phyloP scores from a whole-genome alignment of 2,797 vertebrate species.

The Cirrhinus mrigala region DNA sequence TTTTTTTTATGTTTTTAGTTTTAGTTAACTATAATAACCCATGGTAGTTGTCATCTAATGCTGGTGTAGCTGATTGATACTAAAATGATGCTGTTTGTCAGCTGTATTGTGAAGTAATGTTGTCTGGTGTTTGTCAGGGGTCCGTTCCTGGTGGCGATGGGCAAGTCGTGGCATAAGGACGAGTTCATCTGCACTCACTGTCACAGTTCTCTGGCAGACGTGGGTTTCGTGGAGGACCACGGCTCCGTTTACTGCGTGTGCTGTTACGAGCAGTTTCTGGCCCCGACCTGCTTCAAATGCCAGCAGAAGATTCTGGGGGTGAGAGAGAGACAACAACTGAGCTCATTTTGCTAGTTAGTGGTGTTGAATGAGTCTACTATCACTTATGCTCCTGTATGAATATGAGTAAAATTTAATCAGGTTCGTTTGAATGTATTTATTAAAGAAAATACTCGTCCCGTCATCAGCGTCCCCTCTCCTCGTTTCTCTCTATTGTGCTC shows the following conservation, averaged over 20 bases:
- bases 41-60: not conserved
- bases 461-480: not conserved
- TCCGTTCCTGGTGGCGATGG: conserved; percentile 95
- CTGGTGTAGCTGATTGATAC: too few relatives aligned
- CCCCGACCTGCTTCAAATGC: conserved; percentile 90
- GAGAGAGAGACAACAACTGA: conserved; percentile 72
- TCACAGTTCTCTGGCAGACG: conserved; percentile 87
- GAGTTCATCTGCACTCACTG: conserved; percentile 95
- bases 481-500: not conserved
- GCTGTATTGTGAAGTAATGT: not conserved
- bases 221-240: conserved; percentile 94
- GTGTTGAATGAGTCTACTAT: not conserved
- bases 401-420: too few relatives aligned
- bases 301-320: conserved; percentile 95
- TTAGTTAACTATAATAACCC: not conserved
- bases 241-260: conserved; percentile 89
- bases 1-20: not conserved
- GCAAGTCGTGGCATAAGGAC: conserved; percentile 97
- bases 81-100: too few relatives aligned
- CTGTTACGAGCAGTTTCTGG: conserved; percentile 96
- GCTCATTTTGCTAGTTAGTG: not conserved
- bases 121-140: conserved; percentile 78
- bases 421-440: too few relatives aligned
- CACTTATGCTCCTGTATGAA: not conserved
- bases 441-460: too few relatives aligned